Base-by-base conservation (phyloP, 2,113 vertebrate genomes). In the Protobothrops mucrosquamatus region DNA sequence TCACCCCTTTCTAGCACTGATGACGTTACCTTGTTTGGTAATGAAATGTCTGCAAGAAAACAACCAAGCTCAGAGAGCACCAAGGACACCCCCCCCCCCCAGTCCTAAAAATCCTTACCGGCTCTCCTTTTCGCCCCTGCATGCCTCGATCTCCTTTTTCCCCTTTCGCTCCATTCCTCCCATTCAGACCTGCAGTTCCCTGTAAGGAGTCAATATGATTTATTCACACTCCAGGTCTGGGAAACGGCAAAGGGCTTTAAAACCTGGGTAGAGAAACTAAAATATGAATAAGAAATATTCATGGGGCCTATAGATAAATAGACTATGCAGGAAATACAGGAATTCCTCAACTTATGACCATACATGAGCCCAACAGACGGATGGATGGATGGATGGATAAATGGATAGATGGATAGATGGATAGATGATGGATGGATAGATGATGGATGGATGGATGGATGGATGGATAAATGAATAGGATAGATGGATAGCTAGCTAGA, bases 111-210 rank as follows among this genome's bases (percentile, higher is more conserved):
- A 59, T 92, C 94, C 94, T 97, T 96, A 98, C 98, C 94, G 94
- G 91, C 26, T 97, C 95, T 48, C 98, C 98, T 92, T 97, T 98
- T 94, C 97, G 97, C 1, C 98, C 98, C 69, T 97, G 97, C 0
- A 96, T 94, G 20, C 98, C 98, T 52, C 95, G 56, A 92, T 98
- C 98, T 0, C 98, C 99, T 95, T 98, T 99, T 92, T 97, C 96
- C 52, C 98, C 99, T 92, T 98, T 98, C 87, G 95, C 95, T 54
- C 98, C 98, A 0, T 98, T 97, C 90, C 96, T 94, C 88, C 98
- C 98, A 55, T 98, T 69, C 0, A 97, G 92, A 48, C 99, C 99
- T 2, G 98, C 97, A 0, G 85, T 96, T n/a, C 99, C 98, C 98
- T 99, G 93, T 29, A 96, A 91, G 85, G 89, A 95, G 81, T 87